Percentiles rank a stretch among this genome's conserved stretches.
These are phyloP conservation scores for Miltochrista miniata DNA, from an alignment of 2,888 invertebrate genomes.

Conservation along the genomic window DNA sequence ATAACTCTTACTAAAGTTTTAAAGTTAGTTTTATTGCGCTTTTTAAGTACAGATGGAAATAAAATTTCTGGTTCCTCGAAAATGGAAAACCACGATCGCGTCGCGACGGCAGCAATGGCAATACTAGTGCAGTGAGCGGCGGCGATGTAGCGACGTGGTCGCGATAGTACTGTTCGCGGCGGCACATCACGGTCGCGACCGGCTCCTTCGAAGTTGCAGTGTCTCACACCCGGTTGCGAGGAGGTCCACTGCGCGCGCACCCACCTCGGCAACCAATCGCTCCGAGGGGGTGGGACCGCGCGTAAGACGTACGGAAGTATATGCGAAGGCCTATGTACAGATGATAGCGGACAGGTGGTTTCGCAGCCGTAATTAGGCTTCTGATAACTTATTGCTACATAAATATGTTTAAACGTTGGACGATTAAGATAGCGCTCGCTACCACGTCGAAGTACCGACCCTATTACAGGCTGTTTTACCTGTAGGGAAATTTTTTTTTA, in stretches of 20 bases:
- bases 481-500: slow-evolving; percentile 5
- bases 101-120: slow-evolving; percentile 25
- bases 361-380: slow-evolving; percentile 80
- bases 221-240: slow-evolving; percentile 68
- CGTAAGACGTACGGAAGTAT: slow-evolving; percentile 83
- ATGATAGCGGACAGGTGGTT: slow-evolving; percentile 83
- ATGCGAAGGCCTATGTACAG: slow-evolving; percentile 84
- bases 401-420: slow-evolving; percentile 74
- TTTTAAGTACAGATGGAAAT: slow-evolving; percentile 11
- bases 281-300: slow-evolving; percentile 74
- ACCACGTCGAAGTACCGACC: slow-evolving; percentile 53
- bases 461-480: slow-evolving; percentile 49
- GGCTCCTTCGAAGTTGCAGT: slow-evolving; percentile 69
- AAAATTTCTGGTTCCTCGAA: slow-evolving; percentile 23
- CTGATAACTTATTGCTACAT: slow-evolving; percentile 81
- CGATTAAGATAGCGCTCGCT: slow-evolving; percentile 73
- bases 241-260: slow-evolving; percentile 81
- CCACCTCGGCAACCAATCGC: slow-evolving; percentile 66
- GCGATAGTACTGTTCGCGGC: slow-evolving; percentile 69
- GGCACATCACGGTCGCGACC: slow-evolving; percentile 71
- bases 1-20: slow-evolving; percentile 14
- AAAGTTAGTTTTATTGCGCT: slow-evolving; percentile 20
- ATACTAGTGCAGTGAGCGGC: slow-evolving; percentile 34
- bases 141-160: slow-evolving; percentile 61
- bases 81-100: slow-evolving; percentile 35